Percentiles rank a stretch among this genome's conserved stretches.
These are phyloP conservation scores for Muscina levida DNA, from an alignment of 2,888 invertebrate species.

Conservation along the genomic window DNA sequence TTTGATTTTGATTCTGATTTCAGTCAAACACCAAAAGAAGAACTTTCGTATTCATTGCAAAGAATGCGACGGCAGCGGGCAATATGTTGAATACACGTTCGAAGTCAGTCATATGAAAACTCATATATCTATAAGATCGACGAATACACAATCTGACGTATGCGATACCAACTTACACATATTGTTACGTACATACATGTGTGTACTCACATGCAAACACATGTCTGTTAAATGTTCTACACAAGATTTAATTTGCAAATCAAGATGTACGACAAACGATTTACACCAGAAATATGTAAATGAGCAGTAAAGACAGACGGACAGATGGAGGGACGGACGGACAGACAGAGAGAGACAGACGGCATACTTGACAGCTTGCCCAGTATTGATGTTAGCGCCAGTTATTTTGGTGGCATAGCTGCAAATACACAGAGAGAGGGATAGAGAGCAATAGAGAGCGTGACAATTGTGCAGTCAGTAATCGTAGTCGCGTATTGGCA, in stretches of 20 bases:
- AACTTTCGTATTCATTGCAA: slow-evolving; percentile 3
- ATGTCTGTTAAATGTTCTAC: slow-evolving; percentile 60
- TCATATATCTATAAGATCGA: slow-evolving; percentile 21
- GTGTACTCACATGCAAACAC: background rate
- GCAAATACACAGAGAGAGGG: background rate
- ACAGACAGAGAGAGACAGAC: background rate
- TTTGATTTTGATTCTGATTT: slow-evolving; percentile 12
- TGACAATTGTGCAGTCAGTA: background rate
- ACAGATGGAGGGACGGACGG: background rate
- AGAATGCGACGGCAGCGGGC: slow-evolving; percentile 6
- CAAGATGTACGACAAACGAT: slow-evolving; percentile 64
- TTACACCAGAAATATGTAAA: slow-evolving; percentile 63
- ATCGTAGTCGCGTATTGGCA: too few relatives aligned
- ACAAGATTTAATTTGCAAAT: slow-evolving; percentile 65
- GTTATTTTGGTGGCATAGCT: background rate
- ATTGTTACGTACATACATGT: background rate
- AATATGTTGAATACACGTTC: background rate
- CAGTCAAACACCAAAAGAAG: slow-evolving; percentile 29
- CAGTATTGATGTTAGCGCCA: slow-evolving; percentile 20
- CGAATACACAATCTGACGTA: slow-evolving; percentile 37
- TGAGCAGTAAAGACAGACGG: slow-evolving; percentile 46
- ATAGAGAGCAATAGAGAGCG: slow-evolving; percentile 14
- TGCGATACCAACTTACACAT: too few relatives aligned
- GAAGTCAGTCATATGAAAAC: slow-evolving; percentile 25
- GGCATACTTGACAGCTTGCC: background rate